Conservation (phyloP, 1,140 invertebrate genomes). For the Oncopodura yosiiana region DNA sequence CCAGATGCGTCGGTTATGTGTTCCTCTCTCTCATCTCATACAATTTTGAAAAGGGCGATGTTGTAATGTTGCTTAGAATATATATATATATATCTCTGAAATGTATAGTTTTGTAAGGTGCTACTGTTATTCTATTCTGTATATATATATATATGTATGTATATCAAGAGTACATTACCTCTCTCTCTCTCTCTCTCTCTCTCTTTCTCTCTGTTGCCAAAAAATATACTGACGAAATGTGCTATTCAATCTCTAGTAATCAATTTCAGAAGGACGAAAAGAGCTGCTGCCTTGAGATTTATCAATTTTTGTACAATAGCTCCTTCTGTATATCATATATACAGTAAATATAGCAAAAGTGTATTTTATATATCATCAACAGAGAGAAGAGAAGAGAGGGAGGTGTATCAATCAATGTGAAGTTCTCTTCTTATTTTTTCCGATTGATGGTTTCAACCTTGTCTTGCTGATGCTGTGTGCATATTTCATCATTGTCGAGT, state of each 20-base stretch:
- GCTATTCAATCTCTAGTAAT: conserved; percentile 33
- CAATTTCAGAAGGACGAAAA: conserved; percentile 26
- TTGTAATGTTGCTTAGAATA: no score
- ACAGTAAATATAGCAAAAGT: no score
- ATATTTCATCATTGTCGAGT: conserved; percentile 16
- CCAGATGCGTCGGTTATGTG: conserved; percentile 33
- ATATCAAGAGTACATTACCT: no score
- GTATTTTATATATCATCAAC: conserved; percentile 31
- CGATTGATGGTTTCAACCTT: conserved; percentile 28
- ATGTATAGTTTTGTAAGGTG: not conserved
- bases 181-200: no score
- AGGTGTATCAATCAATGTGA: conserved; percentile 29
- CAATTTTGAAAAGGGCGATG: no score
- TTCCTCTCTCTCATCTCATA: conserved; percentile 17
- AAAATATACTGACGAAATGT: conserved; percentile 22
- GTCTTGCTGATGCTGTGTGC: conserved; percentile 4
- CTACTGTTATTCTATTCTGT: no score
- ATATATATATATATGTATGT: no score
- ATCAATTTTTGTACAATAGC: conserved; percentile 30
- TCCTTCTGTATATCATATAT: no score
- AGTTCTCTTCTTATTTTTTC: conserved; percentile 24
- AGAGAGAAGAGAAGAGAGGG: conserved; percentile 7
- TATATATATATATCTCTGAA: not conserved
- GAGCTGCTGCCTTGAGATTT: conserved; percentile 29
- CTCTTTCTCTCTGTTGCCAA: conserved; percentile 23